A percentile compares a stretch with the other conserved stretches of the same genome.
Evolutionary conservation across 2,113 vertebrate genomes (phyloP).

Genomic region (Meriones unguiculatus): DNA sequence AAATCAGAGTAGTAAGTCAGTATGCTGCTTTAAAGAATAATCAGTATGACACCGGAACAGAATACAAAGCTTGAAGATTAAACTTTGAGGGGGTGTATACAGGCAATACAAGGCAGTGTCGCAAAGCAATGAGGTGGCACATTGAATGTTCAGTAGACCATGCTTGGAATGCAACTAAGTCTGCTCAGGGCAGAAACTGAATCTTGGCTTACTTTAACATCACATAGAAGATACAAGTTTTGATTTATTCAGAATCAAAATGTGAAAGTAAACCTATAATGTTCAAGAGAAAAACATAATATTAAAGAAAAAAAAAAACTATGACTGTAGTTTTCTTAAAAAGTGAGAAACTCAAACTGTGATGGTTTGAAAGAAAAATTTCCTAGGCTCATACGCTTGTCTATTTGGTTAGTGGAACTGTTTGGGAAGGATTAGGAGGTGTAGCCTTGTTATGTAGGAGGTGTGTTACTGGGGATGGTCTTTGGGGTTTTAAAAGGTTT

Average conservation of each 20-base stretch:
- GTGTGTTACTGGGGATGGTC: not conserved
- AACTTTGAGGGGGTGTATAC: not conserved
- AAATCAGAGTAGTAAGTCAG: not conserved
- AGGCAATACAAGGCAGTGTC: not conserved
- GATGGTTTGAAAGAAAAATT: not conserved
- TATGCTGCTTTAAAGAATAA: not conserved
- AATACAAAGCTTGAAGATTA: conserved; percentile 6
- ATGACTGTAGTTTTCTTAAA: not conserved
- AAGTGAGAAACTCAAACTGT: not conserved
- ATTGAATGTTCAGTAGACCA: not conserved
- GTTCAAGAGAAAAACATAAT: not conserved
- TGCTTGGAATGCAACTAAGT: not conserved
- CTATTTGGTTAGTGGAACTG: not conserved
- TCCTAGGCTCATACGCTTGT: not conserved
- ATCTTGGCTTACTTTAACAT: conserved; percentile 1
- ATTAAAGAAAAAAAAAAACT: not conserved
- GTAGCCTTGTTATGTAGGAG: not conserved
- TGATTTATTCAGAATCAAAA: conserved; percentile 1
- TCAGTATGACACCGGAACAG: not conserved
- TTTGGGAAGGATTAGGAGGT: not conserved
- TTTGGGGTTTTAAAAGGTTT: not conserved
- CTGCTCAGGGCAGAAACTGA: not conserved
- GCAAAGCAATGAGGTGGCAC: not conserved
- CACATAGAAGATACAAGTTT: not conserved
- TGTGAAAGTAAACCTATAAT: not conserved